Percentiles rank a stretch among this genome's conserved stretches.
Conservation (phyloP, 1,140 invertebrate genomes). For the Matsumurasca onukii region DNA sequence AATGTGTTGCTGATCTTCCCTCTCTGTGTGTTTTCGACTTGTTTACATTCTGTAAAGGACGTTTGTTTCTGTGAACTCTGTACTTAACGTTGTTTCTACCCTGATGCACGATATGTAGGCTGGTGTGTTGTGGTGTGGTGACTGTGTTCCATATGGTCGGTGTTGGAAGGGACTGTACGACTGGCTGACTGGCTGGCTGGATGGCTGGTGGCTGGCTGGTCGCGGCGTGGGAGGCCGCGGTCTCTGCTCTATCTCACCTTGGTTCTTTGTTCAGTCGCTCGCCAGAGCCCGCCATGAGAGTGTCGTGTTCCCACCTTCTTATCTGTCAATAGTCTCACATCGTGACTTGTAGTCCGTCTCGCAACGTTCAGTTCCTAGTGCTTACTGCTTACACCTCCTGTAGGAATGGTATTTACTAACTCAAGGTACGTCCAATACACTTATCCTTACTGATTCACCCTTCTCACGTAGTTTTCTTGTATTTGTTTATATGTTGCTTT, state of each 20-base stretch:
- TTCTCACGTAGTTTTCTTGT: not conserved
- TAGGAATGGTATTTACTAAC: slow-evolving; percentile 25
- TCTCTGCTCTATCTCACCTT: not conserved
- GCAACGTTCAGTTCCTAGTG: not conserved
- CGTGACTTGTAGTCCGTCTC: not conserved
- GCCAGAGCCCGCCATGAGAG: slow-evolving; percentile 2
- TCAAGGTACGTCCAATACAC: not conserved
- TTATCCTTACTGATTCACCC: not conserved
- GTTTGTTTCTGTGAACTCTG: not conserved
- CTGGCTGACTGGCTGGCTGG: too few species aligned
- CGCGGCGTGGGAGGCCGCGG: slow-evolving; percentile 9
- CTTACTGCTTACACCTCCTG: too few species aligned
- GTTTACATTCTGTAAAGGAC: too few species aligned
- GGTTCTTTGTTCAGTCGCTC: slow-evolving; percentile 21
- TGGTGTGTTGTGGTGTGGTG: not conserved
- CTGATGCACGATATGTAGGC: not conserved
- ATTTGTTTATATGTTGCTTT: not conserved
- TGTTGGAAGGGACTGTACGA: slow-evolving; percentile 2
- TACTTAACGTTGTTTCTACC: not conserved
- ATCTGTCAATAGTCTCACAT: not conserved
- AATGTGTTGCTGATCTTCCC: too few species aligned
- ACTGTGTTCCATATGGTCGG: not conserved
- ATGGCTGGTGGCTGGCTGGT: not conserved
- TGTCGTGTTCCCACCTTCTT: not conserved
- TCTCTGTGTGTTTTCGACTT: too few species aligned